Evolutionary conservation across 2,797 vertebrate genomes (phyloP), one percentile per base, ranked within the genome.

Genomic region (Alfaro cultratus): DNA sequence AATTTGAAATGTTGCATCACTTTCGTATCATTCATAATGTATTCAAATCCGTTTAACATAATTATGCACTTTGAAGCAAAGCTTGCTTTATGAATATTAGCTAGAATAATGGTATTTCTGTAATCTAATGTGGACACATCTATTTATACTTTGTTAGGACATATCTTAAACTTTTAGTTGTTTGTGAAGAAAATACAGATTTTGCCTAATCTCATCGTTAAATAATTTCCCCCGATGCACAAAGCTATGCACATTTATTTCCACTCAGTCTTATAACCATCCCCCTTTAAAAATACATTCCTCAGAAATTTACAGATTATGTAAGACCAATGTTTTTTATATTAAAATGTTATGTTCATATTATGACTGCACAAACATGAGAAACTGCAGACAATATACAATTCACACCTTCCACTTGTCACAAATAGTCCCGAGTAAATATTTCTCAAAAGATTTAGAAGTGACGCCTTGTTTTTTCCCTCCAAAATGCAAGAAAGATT

Each of bases 1-100:
- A 74, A 87, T 92, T 78, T 72, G 21, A 75, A 79, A 81, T 60
- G 46, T 91, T 90, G 88, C 84, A 84, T 91, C 79, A 68, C 10
- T 13, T 70, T 4, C 3, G 23, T 70, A 73, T 55, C 53, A 57
- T 68, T 80, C 86, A 82, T 77, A 78, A 84, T 51, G 87, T 62
- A 23, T 74, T 91, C 79, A 64, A 64, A 64, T 64, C 62, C 34
- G 15, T 64, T 64, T 64, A 64, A 16, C 34, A 64, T 36, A 64
- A 64, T 64, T 21, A 64, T 64, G 34, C 31, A 64, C 31, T 36
- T 36, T 36, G 16, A 36, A 18, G 16, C 2, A 64, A 64, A 10
- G 36, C 31, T 36, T 64, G 60, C 62, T 23, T 8, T 64, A 21
- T 8, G 31, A 36, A 21, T 36, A 21, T 64, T 36, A 64, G 62